A percentile compares a stretch with the other conserved stretches of the same genome.
Conservation (phyloP, 1,140 invertebrate genomes). For the Vanessa atalanta region DNA sequence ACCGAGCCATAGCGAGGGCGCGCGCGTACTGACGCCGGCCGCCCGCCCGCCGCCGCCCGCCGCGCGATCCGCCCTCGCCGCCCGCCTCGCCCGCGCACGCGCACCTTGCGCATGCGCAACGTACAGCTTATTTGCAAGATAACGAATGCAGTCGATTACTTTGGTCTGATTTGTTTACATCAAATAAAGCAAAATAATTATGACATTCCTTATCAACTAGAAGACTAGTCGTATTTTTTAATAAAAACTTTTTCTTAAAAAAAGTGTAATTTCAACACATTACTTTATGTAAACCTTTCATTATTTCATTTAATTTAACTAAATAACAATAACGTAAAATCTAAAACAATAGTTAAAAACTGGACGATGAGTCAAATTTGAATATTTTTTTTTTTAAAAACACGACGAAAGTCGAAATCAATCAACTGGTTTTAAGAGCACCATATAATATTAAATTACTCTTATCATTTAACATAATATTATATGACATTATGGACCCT, state of each 20-base stretch:
- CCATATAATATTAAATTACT: too few relatives aligned
- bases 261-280: too few relatives aligned
- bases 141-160: slow-evolving; percentile 4
- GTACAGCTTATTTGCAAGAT: slow-evolving; percentile 3
- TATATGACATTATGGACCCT: too few relatives aligned
- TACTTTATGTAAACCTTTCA: too few relatives aligned
- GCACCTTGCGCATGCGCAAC: slow-evolving; percentile 42
- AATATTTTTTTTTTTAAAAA: too few relatives aligned
- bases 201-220: slow-evolving; percentile 9
- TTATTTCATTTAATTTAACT: too few relatives aligned
- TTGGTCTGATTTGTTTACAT: slow-evolving; percentile 26
- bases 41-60: slow-evolving; percentile 60
- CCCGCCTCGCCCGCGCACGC: slow-evolving; percentile 45
- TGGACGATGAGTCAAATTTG: too few relatives aligned
- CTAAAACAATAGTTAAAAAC: too few relatives aligned
- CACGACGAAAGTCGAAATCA: too few relatives aligned
- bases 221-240: slow-evolving; percentile 13
- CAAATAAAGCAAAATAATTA: not conserved
- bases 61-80: slow-evolving; percentile 57
- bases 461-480: too few relatives aligned
- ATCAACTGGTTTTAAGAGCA: too few relatives aligned
- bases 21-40: slow-evolving; percentile 70
- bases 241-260: not conserved
- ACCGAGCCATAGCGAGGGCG: slow-evolving; percentile 80
- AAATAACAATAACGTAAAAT: not conserved